Evolutionary conservation across 2,113 vertebrate genomes (phyloP).

Genomic region (Ictidomys tridecemlineatus): DNA sequence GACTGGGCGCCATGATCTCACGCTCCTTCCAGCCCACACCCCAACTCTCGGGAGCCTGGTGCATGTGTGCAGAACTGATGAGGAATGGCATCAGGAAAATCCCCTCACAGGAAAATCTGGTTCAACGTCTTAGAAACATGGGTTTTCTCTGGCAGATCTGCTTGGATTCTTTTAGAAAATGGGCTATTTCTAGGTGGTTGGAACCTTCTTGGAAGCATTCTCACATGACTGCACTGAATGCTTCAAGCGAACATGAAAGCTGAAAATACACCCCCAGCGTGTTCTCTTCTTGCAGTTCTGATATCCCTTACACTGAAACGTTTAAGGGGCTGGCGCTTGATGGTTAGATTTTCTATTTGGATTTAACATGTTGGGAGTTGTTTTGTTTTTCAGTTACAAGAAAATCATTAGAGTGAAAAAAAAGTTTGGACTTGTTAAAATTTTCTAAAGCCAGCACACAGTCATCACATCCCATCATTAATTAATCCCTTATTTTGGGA

Average conservation of each 20-base stretch:
- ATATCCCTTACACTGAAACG: neutral
- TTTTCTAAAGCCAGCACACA: neutral
- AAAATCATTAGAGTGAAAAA: neutral
- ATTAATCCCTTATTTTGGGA: neutral
- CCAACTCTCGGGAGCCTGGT: neutral
- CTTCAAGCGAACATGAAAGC: neutral
- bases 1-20: fast-evolving
- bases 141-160: slow-evolving; percentile 17
- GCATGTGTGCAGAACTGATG: fast-evolving
- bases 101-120: neutral
- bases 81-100: no score
- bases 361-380: neutral
- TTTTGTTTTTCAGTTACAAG: neutral
- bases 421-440: neutral
- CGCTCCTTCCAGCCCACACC: neutral
- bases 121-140: neutral
- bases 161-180: slow-evolving; percentile 55
- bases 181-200: slow-evolving; percentile 2
- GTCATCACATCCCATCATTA: fast-evolving
- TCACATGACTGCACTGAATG: neutral
- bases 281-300: neutral
- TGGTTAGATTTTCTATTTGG: neutral
- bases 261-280: slow-evolving; percentile 35
- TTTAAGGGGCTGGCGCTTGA: neutral
- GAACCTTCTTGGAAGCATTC: slow-evolving; percentile 15